Evolutionary conservation across 2,113 vertebrate species (phyloP), one percentile per base, ranked within the genome.

Genomic region (Rhombomys opimus): DNA sequence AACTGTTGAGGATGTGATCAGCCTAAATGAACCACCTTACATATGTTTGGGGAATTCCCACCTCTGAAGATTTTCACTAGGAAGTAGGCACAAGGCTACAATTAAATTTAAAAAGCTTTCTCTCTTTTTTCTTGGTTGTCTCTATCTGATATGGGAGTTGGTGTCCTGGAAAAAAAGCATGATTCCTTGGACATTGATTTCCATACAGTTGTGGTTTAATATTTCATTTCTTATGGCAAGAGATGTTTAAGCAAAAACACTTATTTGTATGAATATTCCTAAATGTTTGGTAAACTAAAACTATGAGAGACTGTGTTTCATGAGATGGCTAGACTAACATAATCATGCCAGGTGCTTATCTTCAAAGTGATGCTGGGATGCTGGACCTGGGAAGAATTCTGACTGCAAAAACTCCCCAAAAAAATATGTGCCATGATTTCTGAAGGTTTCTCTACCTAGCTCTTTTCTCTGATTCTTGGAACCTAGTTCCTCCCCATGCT

Each of bases 51-150:
- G 92, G 94, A 98, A 98, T 98, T 97, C 96, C 77, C 54, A 35
- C 97, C 87, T 93, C 92, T 93, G 89, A 96, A 98, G 90, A 96
- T 97, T 95, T 91, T 95, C 22, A 93, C 93, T 98, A 87, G 96
- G 76, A 35, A 75, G 93, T 92, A 72, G 41, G 84, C 17, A 46
- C 88, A 97, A 97, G 95, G 95, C 96, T 97, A 97, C 78, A 94
- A 97, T 96, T 95, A 95, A 96, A 86, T 93, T 90, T 50, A 32
- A 41, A 95, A 94, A 91, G 4, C 67, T 78, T 91, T 72, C 70
- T 38, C 23, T 41, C 46, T 35, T 8, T 87, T 46, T 46, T 46
- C 46, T 91, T 93, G 72, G 41, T 52, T 95, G 68, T 77, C 41
- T 81, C 46, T 67, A 52, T 30, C 63, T 68, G 41, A 90, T 50